Conservation (phyloP, 2,113 vertebrate genomes). For the Coracopsis vasa region DNA sequence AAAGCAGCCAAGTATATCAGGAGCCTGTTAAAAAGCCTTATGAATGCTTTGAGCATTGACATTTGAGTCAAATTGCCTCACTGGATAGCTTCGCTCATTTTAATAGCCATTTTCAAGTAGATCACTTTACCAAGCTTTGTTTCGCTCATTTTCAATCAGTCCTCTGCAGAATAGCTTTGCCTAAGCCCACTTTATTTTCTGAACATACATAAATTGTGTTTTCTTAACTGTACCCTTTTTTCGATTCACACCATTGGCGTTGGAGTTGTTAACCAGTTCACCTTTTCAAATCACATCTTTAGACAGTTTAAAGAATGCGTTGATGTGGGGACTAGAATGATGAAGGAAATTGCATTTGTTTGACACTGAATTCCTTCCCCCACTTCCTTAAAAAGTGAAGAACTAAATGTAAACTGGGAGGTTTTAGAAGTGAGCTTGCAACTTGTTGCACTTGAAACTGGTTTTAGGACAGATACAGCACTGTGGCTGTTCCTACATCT, state of each 20-base stretch:
- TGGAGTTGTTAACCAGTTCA: background rate
- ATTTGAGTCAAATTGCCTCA: background rate
- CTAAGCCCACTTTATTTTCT: constrained; percentile 10
- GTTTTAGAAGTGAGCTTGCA: background rate
- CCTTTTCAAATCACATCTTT: background rate
- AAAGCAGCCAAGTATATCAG: constrained; percentile 3
- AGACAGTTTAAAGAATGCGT: background rate
- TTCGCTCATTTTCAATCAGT: background rate
- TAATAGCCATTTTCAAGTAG: background rate
- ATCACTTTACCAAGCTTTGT: background rate
- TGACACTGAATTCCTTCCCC: background rate
- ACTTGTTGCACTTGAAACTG: constrained; percentile 29
- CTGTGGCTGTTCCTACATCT: background rate
- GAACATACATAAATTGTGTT: background rate
- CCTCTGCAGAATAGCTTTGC: background rate
- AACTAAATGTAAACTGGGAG: background rate
- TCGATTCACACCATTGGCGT: background rate
- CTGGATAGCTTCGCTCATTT: background rate
- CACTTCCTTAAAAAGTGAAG: background rate
- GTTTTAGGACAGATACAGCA: background rate
- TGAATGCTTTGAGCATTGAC: background rate
- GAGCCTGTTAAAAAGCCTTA: background rate
- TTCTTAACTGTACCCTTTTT: background rate
- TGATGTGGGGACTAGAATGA: background rate
- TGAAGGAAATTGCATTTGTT: background rate